Conservation (phyloP, 2,113 vertebrate genomes). For the Hemiscyllium ocellatum region DNA sequence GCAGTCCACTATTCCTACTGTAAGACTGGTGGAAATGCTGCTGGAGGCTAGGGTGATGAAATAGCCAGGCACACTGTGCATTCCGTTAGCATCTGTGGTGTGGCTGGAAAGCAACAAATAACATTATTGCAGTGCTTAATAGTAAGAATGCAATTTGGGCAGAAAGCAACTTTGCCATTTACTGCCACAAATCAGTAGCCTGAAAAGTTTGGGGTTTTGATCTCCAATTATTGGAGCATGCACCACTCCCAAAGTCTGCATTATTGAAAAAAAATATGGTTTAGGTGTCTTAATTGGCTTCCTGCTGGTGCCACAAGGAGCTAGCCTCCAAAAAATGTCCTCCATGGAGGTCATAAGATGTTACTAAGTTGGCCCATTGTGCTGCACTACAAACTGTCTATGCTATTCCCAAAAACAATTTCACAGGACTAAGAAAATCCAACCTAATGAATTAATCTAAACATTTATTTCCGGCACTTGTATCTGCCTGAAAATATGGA, state of each 20-base stretch:
- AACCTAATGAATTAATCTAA: background rate
- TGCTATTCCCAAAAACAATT: background rate
- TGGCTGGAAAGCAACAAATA: background rate
- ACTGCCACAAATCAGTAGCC: background rate
- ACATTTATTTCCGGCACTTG: background rate
- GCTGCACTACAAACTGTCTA: background rate
- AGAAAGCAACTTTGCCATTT: background rate
- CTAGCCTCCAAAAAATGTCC: background rate
- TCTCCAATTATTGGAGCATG: background rate
- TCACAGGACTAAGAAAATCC: background rate
- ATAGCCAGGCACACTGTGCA: background rate
- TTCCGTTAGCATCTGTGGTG: background rate
- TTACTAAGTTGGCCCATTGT: background rate
- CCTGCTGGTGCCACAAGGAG: background rate
- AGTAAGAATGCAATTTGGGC: background rate
- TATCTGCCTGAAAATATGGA: background rate
- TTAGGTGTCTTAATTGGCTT: background rate
- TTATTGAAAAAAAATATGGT: background rate
- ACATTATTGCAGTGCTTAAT: background rate
- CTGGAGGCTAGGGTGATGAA: background rate
- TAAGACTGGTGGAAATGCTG: background rate
- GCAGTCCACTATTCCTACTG: background rate
- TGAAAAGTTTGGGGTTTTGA: background rate
- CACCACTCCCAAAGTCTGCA: background rate
- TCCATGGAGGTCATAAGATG: background rate